phyloP scores from a whole-genome alignment of 2,113 vertebrate species.

The Fregetta grallaria region DNA sequence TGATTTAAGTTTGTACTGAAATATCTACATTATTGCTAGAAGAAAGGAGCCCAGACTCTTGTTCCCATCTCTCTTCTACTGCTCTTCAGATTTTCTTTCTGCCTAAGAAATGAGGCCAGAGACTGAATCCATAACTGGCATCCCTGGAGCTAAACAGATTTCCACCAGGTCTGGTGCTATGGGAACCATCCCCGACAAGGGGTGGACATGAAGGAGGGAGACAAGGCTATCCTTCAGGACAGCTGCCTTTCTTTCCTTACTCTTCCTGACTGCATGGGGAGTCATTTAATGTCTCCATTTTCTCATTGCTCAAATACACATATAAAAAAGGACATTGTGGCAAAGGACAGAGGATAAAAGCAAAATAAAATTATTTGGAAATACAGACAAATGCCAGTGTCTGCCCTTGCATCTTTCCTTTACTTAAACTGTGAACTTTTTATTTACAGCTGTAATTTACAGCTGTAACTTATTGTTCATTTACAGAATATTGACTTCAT shows the following conservation, averaged over 20 bases:
- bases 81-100: background rate
- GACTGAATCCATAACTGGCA: background rate
- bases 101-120: background rate
- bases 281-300: background rate
- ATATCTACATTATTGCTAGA: background rate
- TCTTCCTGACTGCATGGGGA: background rate
- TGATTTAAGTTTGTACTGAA: background rate
- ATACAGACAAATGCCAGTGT: background rate
- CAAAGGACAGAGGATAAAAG: background rate
- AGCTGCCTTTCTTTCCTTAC: background rate
- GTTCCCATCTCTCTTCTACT: background rate
- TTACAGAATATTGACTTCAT: background rate
- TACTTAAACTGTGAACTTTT: background rate
- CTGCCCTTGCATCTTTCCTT: background rate
- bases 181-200: background rate
- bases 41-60: background rate
- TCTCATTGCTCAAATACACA: background rate
- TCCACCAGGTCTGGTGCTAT: background rate
- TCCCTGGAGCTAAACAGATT: background rate
- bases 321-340: background rate
- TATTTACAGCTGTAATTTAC: background rate
- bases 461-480: background rate
- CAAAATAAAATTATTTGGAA: background rate
- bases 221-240: background rate
- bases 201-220: background rate